These are phyloP conservation scores for Sphenodon punctatus DNA, from an alignment of 2,797 vertebrate genomes.

Conservation along the genomic window DNA sequence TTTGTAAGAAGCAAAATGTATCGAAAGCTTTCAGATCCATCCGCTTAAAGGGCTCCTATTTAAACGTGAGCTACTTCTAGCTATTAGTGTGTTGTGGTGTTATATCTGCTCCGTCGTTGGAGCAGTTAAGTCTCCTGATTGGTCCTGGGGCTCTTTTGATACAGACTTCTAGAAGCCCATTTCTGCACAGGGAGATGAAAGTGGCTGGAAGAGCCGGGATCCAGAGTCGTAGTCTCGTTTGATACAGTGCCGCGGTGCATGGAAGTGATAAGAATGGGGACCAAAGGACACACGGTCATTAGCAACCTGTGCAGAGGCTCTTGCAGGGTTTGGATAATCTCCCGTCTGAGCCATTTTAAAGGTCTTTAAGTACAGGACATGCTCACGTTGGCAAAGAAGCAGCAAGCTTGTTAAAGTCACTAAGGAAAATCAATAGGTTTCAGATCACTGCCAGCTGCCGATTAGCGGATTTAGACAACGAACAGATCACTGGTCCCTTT, in stretches of 20 bases:
- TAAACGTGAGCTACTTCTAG: conserved; percentile 19
- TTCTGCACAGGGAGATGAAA: not conserved
- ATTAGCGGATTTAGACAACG: not conserved
- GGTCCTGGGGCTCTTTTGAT: not conserved
- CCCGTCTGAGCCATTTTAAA: conserved; percentile 17
- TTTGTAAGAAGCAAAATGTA: not conserved
- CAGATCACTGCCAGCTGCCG: fast-evolving
- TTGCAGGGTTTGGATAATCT: conserved; percentile 5
- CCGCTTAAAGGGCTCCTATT: conserved; percentile 20
- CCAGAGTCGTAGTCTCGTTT: not conserved
- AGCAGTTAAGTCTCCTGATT: too few relatives aligned
- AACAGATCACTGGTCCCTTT: fast-evolving
- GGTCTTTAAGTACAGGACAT: fast-evolving
- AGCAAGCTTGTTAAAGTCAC: fast-evolving
- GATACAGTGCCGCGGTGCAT: not conserved
- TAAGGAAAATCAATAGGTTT: not conserved
- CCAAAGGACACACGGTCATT: not conserved
- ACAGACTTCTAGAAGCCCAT: not conserved
- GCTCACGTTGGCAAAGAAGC: fast-evolving
- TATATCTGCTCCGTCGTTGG: too few relatives aligned
- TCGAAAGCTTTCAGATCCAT: conserved; percentile 2
- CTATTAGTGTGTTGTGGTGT: too few relatives aligned
- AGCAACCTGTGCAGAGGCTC: not conserved
- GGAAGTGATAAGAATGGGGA: not conserved
- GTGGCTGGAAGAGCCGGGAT: conserved; percentile 29